These are phyloP conservation scores for Gibbula magus DNA, from an alignment of 2,888 invertebrate species.

Conservation along the genomic window DNA sequence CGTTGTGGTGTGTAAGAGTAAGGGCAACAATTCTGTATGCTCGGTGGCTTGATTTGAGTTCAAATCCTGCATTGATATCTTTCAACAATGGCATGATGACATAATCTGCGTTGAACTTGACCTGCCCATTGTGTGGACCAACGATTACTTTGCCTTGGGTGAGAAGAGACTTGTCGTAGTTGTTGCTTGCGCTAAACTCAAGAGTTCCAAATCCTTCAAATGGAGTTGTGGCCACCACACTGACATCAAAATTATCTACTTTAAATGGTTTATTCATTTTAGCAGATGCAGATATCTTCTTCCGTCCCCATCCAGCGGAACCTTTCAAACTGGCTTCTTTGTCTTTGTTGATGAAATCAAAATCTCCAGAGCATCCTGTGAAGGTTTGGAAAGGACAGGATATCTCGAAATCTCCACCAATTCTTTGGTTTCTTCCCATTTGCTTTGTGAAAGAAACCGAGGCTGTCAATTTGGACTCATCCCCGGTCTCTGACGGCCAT, in stretches of 20 bases:
- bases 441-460: background rate
- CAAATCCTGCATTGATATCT: background rate
- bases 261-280: slow-evolving; percentile 53
- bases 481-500: slow-evolving; percentile 1
- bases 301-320: slow-evolving; percentile 49
- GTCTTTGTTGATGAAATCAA: slow-evolving; percentile 42
- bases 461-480: background rate
- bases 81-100: background rate
- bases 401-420: slow-evolving; percentile 42
- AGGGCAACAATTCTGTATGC: background rate
- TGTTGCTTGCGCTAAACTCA: slow-evolving; percentile 46
- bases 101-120: background rate
- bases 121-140: background rate
- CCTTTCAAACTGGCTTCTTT: slow-evolving; percentile 41
- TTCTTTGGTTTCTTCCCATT: background rate
- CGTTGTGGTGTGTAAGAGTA: slow-evolving; percentile 41
- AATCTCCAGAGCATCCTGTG: slow-evolving; percentile 32
- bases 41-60: background rate
- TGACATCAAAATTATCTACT: slow-evolving; percentile 42
- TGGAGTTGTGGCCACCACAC: slow-evolving; percentile 51
- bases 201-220: slow-evolving; percentile 44
- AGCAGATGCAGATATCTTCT: slow-evolving; percentile 48
- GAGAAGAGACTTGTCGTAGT: slow-evolving; percentile 2
- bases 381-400: slow-evolving; percentile 40
- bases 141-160: background rate